These are phyloP conservation scores for Oxytorus armatus DNA, from an alignment of 2,888 invertebrate species.

Conservation along the genomic window DNA sequence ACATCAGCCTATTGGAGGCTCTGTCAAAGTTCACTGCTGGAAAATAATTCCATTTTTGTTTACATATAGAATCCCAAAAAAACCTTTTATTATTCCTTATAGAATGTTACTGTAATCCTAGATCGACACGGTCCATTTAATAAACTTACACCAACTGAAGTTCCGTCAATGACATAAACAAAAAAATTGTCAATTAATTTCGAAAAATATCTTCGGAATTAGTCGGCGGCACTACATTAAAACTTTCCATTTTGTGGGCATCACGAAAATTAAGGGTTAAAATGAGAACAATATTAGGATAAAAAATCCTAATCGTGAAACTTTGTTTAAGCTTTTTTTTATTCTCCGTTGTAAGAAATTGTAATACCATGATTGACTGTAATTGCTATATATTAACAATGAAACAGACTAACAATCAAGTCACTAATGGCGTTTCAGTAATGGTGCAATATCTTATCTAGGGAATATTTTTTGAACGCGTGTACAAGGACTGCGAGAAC, in stretches of 20 bases:
- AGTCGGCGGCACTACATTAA: no score
- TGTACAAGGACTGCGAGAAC: no score
- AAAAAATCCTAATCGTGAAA: constrained; percentile 3
- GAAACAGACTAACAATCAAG: constrained; percentile 20
- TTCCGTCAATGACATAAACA: not conserved
- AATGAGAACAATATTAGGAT: not conserved
- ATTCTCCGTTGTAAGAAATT: constrained; percentile 15
- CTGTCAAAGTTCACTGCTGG: constrained; percentile 93
- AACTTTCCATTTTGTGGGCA: not conserved
- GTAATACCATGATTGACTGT: constrained; percentile 16
- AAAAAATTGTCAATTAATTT: not conserved
- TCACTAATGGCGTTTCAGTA: no score
- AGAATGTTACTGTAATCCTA: constrained; percentile 43
- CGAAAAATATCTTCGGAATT: not conserved
- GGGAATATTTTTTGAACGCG: no score
- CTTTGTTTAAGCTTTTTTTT: constrained; percentile 17
- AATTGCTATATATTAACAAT: constrained; percentile 29
- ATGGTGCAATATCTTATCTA: no score
- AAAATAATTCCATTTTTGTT: constrained; percentile 79
- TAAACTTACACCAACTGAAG: constrained; percentile 1
- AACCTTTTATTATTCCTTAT: constrained; percentile 32
- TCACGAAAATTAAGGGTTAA: not conserved
- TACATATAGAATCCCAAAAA: constrained; percentile 32
- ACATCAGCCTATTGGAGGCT: constrained; percentile 94
- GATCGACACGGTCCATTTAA: constrained; percentile 29